Evolutionary conservation across 2,888 invertebrate genomes (phyloP).

Genomic region (Drosophila buzzatii): DNA sequence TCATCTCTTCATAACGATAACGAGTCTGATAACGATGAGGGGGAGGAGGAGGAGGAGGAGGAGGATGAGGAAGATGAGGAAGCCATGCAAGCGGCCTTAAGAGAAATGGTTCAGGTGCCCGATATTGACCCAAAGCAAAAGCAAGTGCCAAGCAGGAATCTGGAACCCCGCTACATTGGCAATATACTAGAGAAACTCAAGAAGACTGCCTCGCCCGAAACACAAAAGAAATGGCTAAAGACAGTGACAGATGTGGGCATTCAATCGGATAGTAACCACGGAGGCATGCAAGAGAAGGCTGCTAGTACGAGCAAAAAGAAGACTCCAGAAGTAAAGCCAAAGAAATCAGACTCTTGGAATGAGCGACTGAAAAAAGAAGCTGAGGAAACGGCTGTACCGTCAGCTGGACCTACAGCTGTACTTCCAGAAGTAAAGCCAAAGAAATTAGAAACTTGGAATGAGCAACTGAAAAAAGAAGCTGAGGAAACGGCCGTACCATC

Average conservation of each 20-base stretch:
- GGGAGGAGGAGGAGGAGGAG: conserved; percentile 31
- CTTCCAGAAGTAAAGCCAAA: background rate
- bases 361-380: background rate
- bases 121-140: conserved; percentile 39
- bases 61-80: conserved; percentile 36
- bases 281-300: background rate
- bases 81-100: conserved; percentile 52
- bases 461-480: background rate
- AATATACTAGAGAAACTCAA: background rate
- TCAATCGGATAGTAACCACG: background rate
- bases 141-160: background rate
- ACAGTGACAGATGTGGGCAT: background rate
- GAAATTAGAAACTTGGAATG: background rate
- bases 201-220: background rate
- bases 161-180: background rate
- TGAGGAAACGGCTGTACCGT: background rate
- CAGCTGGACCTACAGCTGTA: background rate
- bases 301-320: too few relatives aligned
- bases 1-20: background rate
- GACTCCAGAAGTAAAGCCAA: background rate
- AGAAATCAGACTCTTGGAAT: background rate
- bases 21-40: conserved; percentile 26
- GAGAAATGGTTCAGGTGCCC: conserved; percentile 52
- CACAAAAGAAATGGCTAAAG: conserved; percentile 21
- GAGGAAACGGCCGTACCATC: background rate